Percentiles rank a stretch among this genome's conserved stretches.
These are phyloP conservation scores for Euborellia annulipes DNA, from an alignment of 1,140 invertebrate species.

Conservation along the genomic window DNA sequence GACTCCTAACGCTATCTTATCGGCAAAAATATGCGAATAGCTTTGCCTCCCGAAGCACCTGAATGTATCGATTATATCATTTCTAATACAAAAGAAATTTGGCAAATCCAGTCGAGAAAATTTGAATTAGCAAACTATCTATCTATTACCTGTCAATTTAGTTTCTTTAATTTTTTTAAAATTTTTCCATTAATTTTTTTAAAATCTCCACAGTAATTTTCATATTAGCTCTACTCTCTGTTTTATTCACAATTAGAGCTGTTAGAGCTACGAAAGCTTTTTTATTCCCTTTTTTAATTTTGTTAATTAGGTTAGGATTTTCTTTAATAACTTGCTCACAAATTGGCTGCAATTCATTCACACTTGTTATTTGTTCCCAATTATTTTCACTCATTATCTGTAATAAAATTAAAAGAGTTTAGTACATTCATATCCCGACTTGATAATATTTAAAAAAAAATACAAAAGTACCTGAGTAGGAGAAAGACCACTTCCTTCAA, in stretches of 20 bases:
- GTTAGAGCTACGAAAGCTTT: slow-evolving; percentile 48
- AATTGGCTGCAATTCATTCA: slow-evolving; percentile 36
- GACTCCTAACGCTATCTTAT: too few relatives aligned
- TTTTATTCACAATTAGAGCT: slow-evolving; percentile 36
- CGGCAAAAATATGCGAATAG: too few relatives aligned
- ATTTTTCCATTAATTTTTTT: slow-evolving; percentile 29
- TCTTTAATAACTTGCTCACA: slow-evolving; percentile 43
- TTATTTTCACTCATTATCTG: slow-evolving; percentile 45
- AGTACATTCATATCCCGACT: neutral
- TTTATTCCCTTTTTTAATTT: slow-evolving; percentile 50
- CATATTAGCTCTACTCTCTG: slow-evolving; percentile 50
- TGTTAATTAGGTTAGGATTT: slow-evolving; percentile 46
- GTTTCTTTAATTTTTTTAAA: too few relatives aligned
- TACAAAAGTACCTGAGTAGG: slow-evolving; percentile 23
- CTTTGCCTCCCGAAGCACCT: too few relatives aligned
- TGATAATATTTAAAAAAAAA: slow-evolving; percentile 1
- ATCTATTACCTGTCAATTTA: too few relatives aligned
- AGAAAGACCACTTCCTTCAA: slow-evolving; percentile 27
- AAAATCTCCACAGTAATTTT: slow-evolving; percentile 36
- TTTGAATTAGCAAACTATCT: too few relatives aligned
- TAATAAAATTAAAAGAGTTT: neutral
- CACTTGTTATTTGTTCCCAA: slow-evolving; percentile 45
- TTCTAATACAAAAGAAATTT: too few relatives aligned
- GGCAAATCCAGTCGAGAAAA: too few relatives aligned
- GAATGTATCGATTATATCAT: too few relatives aligned